Conservation (phyloP, 2,113 vertebrate species). For the Agapornis roseicollis region DNA sequence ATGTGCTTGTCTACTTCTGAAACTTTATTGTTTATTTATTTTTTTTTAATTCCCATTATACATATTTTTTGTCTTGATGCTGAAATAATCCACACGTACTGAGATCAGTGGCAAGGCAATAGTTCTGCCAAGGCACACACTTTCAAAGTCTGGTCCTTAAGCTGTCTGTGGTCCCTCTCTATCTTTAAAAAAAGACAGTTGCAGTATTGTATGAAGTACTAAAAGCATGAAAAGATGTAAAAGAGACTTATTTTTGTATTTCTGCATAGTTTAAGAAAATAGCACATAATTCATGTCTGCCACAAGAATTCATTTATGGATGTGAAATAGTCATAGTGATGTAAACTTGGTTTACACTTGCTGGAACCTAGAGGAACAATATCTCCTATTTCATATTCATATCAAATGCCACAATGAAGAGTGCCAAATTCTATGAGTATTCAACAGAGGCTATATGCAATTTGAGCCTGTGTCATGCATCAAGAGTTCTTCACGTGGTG, state of each 20-base stretch:
- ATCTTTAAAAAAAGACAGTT: background rate
- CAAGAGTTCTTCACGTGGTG: background rate
- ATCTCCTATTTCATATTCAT: background rate
- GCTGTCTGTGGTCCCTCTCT: background rate
- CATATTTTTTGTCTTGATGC: background rate
- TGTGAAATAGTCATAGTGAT: background rate
- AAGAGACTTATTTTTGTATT: background rate
- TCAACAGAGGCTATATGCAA: background rate
- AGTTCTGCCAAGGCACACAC: background rate
- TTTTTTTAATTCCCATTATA: background rate
- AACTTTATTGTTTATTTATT: background rate
- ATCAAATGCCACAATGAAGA: background rate
- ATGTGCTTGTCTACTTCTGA: background rate
- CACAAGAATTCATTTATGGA: background rate
- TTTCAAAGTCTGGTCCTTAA: background rate
- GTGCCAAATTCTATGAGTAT: background rate
- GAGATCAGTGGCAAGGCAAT: background rate
- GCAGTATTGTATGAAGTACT: background rate
- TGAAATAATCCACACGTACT: background rate
- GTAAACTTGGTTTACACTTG: background rate
- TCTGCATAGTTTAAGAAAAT: background rate
- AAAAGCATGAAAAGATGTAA: background rate
- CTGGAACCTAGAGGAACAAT: background rate
- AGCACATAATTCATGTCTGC: background rate
- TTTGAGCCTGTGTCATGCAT: background rate